Base-by-base conservation (phyloP, 2,888 invertebrate species). In the Catocala fraxini region DNA sequence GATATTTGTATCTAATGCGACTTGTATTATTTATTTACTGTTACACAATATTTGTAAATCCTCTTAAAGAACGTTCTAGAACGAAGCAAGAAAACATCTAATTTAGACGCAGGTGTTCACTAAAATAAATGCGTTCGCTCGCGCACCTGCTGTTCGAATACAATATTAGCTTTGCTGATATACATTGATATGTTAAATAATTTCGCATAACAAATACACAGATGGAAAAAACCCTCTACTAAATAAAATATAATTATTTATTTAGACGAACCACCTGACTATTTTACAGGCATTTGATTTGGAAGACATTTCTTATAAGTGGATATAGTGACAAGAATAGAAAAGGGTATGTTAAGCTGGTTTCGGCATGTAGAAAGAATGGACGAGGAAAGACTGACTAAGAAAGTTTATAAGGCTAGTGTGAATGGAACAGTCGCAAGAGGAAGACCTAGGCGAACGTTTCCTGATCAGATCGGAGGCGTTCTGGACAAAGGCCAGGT, bases 91-190 rank as follows among this genome's bases (percentile, higher is more conserved):
- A 49, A 49, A 63, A 59, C 60, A 62, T 77, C 70, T 67, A 73
- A 69, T 72, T 75, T 70, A 74, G 70, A 74, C 73, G 75, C 82
- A 87, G 83, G 80, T 87, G 84, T 68, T 76, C 75, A 76, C 79
- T 68, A 77, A 87, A 83, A 83, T 82, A 73, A 80, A 82, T 77
- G 65, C 68, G 65, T 58, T 51, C 45, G 65, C 59, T 51, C 45
- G 56, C 70, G 71, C 86, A 87, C 83, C 85, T 86, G 84, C 70
- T 70, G 68, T 71, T 67, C 73, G 74, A 82, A 79, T 69, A 76
- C 73, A 69, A 70, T 75, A 77, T 76, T 70, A 75, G 33, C 33
- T 39, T 41, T 11, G 4, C 5, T 35, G 13, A 51, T 12, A 34
- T 34, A 51, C 35, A 51, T 51, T 51, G 4, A 35, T 51, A 33